A percentile compares a stretch with the other conserved stretches of the same genome.
These are phyloP conservation scores for Xenops minutus DNA, from an alignment of 2,797 vertebrate species.

Conservation along the genomic window DNA sequence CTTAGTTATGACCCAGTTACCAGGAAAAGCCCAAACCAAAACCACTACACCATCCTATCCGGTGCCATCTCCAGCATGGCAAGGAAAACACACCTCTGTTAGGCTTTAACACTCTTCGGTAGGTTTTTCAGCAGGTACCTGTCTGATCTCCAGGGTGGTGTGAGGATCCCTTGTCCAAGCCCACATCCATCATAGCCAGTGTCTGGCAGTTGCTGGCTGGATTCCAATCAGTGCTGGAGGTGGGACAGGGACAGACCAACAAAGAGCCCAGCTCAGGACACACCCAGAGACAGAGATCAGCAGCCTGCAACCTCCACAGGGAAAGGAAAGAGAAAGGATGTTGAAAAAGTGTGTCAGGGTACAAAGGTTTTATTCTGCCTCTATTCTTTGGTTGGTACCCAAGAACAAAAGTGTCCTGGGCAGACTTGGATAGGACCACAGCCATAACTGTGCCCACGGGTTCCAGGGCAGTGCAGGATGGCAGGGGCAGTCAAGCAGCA, in stretches of 20 bases:
- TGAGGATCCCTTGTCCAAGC: not conserved
- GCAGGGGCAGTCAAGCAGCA: accelerated
- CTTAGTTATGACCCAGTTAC: too few relatives aligned
- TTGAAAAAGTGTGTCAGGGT: not conserved
- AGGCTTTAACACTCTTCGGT: not conserved
- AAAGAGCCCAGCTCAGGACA: not conserved
- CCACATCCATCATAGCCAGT: accelerated
- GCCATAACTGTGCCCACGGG: not conserved
- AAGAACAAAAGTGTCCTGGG: not conserved
- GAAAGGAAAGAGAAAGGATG: not conserved
- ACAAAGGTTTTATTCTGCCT: not conserved
- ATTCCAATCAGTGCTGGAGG: accelerated
- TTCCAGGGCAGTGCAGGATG: not conserved
- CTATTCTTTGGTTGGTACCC: not conserved
- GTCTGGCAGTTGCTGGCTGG: not conserved
- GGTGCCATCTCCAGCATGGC: not conserved
- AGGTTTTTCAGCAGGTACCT: not conserved
- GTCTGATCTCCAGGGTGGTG: not conserved
- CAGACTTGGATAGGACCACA: not conserved
- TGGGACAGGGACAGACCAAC: not conserved
- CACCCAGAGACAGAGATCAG: not conserved
- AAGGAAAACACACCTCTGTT: not conserved
- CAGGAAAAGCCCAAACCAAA: too few relatives aligned
- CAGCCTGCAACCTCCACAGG: not conserved
- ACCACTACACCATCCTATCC: not conserved